These are phyloP conservation scores for Caenorhabditis plicata DNA, from an alignment of 2,888 invertebrate genomes.

Conservation along the genomic window DNA sequence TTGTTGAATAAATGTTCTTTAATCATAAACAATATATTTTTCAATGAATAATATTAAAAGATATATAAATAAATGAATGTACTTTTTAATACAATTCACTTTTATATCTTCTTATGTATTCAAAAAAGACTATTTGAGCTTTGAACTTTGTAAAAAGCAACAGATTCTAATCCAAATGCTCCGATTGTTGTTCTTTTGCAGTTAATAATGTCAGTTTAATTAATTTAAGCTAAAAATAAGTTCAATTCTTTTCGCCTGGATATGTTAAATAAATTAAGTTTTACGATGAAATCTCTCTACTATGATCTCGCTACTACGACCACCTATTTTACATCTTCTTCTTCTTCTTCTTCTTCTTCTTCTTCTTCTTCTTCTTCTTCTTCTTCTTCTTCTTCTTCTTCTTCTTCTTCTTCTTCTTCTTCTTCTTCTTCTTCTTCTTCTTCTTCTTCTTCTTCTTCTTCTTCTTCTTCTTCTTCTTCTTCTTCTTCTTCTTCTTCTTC, in stretches of 20 bases:
- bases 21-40: not conserved
- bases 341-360: not conserved
- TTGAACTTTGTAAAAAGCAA: too few relatives aligned
- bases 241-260: conserved; percentile 6
- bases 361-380: conserved; percentile 1
- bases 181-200: too few relatives aligned
- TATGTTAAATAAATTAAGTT: too few relatives aligned
- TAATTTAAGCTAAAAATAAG: not conserved
- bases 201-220: not conserved
- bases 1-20: not conserved
- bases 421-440: not conserved
- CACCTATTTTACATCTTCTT: not conserved
- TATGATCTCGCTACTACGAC: too few relatives aligned
- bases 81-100: not conserved
- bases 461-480: not conserved
- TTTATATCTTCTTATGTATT: not conserved
- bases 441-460: not conserved
- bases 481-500: not conserved
- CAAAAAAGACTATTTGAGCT: too few relatives aligned
- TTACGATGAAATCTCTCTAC: too few relatives aligned
- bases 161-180: too few relatives aligned
- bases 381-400: not conserved
- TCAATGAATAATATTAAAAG: conserved; percentile 1
- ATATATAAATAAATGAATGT: not conserved
- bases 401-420: not conserved